Base-by-base conservation (phyloP, 2,888 invertebrate genomes). In the Platycheirus rosarum region DNA sequence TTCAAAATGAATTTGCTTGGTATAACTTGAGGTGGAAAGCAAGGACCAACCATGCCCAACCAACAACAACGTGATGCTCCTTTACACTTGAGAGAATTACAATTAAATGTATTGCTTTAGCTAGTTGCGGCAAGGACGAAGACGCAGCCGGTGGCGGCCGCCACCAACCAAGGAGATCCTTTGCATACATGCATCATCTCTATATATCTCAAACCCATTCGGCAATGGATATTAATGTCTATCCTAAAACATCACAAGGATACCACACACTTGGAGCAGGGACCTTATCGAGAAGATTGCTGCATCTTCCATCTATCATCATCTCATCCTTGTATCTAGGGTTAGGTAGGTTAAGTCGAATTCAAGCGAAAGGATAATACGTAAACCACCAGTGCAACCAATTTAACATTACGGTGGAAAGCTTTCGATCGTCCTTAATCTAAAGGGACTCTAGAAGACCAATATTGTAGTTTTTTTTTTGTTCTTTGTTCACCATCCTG, bases 41-140 rank as follows among this genome's bases (percentile, higher is more conserved):
- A 46, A 13, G 18, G 20, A 23, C 7, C 13, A 11, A 51, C 55
- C 20, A 20, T 5, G 29, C 4, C 29, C 29, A 29, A 5, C 2
- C 57, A 49, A 57, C 23, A 23, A 9, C 14, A 55, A 20, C 55
- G 16, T 18, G 23, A 23, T 49, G 70, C 44, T 70, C 65, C n/a
- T 62, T 77, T 71, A 68, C 66, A 71, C 66, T 82, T 63, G 71
- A 77, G 55, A 68, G 71, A 76, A 66, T 77, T 68, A 77, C 66
- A 82, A 77, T 82, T 82, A 82, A 77, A 82, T 71, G 46, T 66
- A 49, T 76, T 68, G 51, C 51, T 48, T 4, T 6, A 29, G 26
- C 37, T 40, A 14, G 37, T 37, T 26, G 55, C 49, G 37, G 40
- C 53, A 18, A 53, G 16, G 32, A 32, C 26, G 16, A 1, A 1